Conservation (phyloP, 2,888 invertebrate genomes). For the Amiota communis region DNA sequence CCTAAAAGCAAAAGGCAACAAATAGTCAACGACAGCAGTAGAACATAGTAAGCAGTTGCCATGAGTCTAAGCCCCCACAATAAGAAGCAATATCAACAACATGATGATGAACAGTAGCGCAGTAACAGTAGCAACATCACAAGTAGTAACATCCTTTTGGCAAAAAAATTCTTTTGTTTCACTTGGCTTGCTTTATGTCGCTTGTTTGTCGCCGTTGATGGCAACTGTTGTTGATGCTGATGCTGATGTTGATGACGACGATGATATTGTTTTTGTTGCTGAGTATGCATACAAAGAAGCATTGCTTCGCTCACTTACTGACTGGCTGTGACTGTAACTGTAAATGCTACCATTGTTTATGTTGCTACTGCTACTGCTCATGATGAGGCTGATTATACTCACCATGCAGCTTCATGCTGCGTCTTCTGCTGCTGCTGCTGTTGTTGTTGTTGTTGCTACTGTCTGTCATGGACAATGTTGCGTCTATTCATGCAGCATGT, state of each 20-base stretch:
- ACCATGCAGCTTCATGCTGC: constrained; percentile 37
- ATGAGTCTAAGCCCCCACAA: not conserved
- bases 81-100: not conserved
- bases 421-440: constrained; percentile 26
- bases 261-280: not conserved
- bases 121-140: not conserved
- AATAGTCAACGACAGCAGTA: not conserved
- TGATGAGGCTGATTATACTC: constrained; percentile 54
- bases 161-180: constrained; percentile 8
- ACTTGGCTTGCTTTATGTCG: constrained; percentile 20
- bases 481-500: constrained; percentile 45
- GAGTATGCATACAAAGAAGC: not conserved
- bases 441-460: constrained; percentile 27
- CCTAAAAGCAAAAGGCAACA: constrained; percentile 35
- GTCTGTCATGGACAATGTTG: constrained; percentile 55
- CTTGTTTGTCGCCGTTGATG: not conserved
- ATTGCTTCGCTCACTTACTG: not conserved
- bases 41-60: not conserved
- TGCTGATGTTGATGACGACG: constrained; percentile 17
- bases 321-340: not conserved
- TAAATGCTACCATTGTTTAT: constrained; percentile 34
- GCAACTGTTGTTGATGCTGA: constrained; percentile 13
- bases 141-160: no score
- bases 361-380: constrained; percentile 37
- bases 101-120: not conserved